Evolutionary conservation across 2,797 vertebrate species (phyloP), one percentile per base, ranked within the genome.

Genomic region (Sternotherus odoratus): DNA sequence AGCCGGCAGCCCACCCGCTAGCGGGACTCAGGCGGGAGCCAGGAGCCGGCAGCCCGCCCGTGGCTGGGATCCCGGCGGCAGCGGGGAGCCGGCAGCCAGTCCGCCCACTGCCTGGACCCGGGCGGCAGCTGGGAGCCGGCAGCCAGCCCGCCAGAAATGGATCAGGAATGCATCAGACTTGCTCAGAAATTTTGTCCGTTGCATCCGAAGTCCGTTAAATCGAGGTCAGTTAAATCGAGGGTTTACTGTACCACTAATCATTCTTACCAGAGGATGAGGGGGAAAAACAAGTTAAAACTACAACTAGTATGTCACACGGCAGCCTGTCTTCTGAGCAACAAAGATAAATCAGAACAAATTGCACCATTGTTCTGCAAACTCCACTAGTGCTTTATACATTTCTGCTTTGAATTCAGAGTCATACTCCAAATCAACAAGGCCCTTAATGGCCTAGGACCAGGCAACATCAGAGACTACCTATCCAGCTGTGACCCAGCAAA

Each of bases 311-410:
- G 51, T 90, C 89, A 87, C 90, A 96, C 23, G 82, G 24, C 92
- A 84, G 72, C 77, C 86, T 88, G 1, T 30, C 72, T 94, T 96
- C 91, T 95, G 85, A 95, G 85, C 48, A 87, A 89, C 63, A 94
- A 85, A 93, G 82, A 57, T 50, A 78, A 87, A 79, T 74, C 53
- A 86, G 84, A 94, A 46, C 26, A 36, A 12, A 63, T 86, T 86
- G 74, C 66, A 89, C 79, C 90, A 79, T 15, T 57, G 48, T 66
- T 48, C 49, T 92, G 33, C 86, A 91, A 85, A 79, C 8, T n/a
- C 79, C 77, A 4, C 33, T 74, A 72, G 21, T 80, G 33, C 66
- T 93, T 94, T 82, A 43, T 83, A 79, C 85, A 77, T 30, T 48
- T 75, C 43, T 75, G 21, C 23, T 66, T 74, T 74, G 24, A 72